Base-by-base conservation (phyloP, 1,140 invertebrate genomes). In the Chymomyza costata region DNA sequence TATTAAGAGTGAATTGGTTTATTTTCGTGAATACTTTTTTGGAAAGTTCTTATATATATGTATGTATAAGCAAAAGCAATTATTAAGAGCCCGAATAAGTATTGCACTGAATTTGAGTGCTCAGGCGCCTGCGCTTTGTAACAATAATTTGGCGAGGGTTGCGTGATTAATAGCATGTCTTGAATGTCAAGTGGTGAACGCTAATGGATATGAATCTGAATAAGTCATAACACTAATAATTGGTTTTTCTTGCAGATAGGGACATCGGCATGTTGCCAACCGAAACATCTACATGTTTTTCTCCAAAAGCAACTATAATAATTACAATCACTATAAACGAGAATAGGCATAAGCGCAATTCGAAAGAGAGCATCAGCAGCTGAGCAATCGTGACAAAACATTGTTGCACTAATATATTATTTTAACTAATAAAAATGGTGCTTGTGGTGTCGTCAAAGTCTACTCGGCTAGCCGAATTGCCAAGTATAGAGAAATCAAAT, bases 191-290 rank as follows among this genome's bases (percentile, higher is more conserved):
- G 41, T 25, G 14, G 52, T n/a, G n/a, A n/a, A n/a, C n/a, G 18
- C 37, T 18, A 35, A 17, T 8, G n/a, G 14, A 40, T 6, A 30
- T 37, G 25, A 0, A 30, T 21, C 11, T 35, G 2, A 19, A 19
- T 18, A 46, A 16, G 18, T 11, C 16, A 17, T 44, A 16, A 21
- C 30, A n/a, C 15, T 6, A 28, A 17, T 38, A 3, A 46, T 15
- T 30, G 6, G 6, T 11, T 10, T 30, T 16, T 17, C 39, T 16
- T 47, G 6, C 28, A 61, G 62, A 60, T n/a, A 46, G 44, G 49
- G n/a, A 41, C n/a, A 40, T 47, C 47, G 62, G 43, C 16, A 61
- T 65, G 62, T 51, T 51, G 35, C 40, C 34, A 38, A 14, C 30
- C 32, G 46, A 28, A 13, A n/a, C 2, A 34, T 13, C 18, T 8